A percentile compares a stretch with the other conserved stretches of the same genome.
phyloP scores from a whole-genome alignment of 2,888 invertebrate species.

The Papilio elwesi region DNA sequence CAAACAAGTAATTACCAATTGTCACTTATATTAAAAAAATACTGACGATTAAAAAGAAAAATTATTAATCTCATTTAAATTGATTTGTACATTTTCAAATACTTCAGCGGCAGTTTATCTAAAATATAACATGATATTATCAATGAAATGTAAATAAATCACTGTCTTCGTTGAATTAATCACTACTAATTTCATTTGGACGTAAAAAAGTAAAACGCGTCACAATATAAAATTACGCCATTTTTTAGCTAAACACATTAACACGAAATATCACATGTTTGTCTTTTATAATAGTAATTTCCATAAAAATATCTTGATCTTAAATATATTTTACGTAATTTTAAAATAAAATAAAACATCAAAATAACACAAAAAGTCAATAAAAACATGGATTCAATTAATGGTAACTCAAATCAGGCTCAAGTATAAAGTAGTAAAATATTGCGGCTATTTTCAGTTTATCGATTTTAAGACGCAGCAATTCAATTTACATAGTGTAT shows the following conservation, averaged over 20 bases:
- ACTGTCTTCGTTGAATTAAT: constrained; percentile 47
- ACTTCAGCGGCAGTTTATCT: constrained; percentile 40
- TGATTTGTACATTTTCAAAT: constrained; percentile 31
- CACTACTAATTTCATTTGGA: constrained; percentile 53
- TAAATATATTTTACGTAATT: constrained; percentile 21
- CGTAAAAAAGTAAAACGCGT: constrained; percentile 47
- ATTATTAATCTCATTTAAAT: constrained; percentile 2
- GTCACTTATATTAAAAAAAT: constrained; percentile 22
- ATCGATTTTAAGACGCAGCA: no score
- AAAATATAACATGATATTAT: constrained; percentile 48
- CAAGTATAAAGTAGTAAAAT: constrained; percentile 14
- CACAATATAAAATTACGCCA: constrained; percentile 51
- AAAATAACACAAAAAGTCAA: not conserved
- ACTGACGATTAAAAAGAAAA: constrained; percentile 26
- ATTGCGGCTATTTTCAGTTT: no score
- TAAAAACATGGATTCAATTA: constrained; percentile 15
- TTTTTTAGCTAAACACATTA: constrained; percentile 44
- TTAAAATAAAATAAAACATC: constrained; percentile 22
- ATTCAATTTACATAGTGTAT: no score
- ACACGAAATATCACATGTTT: constrained; percentile 53
- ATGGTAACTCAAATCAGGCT: constrained; percentile 35
- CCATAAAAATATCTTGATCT: constrained; percentile 15
- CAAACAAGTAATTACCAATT: constrained; percentile 1
- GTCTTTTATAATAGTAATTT: constrained; percentile 38
- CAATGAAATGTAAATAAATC: constrained; percentile 49